Evolutionary conservation across 2,113 vertebrate genomes (phyloP).

Genomic region (Nyctereutes procyonoides): DNA sequence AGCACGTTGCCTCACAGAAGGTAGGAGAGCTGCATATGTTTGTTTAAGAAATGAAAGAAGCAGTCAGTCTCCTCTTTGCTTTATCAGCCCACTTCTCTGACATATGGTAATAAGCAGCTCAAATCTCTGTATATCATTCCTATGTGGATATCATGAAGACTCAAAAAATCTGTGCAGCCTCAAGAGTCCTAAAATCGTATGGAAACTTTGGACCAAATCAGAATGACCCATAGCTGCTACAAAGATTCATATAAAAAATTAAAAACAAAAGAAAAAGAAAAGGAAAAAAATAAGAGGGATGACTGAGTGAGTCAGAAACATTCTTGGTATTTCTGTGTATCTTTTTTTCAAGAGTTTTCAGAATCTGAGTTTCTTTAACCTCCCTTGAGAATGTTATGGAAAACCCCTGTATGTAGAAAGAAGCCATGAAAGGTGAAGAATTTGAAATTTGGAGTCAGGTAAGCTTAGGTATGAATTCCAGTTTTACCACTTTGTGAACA

Average conservation of each 20-base stretch:
- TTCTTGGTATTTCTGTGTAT: neutral
- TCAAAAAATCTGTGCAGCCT: neutral
- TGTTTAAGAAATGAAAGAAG: neutral
- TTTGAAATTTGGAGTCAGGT: neutral
- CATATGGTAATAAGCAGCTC: neutral
- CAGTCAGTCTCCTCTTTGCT: neutral
- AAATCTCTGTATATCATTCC: neutral
- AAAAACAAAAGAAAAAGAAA: neutral
- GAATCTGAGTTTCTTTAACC: neutral
- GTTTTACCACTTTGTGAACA: neutral
- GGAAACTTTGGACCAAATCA: neutral
- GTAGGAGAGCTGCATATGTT: neutral
- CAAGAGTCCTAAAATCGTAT: neutral
- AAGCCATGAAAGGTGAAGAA: neutral
- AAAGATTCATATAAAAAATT: neutral
- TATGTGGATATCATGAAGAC: neutral
- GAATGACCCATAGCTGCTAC: neutral
- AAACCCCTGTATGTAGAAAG: neutral
- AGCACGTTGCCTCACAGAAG: neutral
- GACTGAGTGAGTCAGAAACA: neutral
- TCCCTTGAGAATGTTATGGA: neutral
- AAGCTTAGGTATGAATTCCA: neutral
- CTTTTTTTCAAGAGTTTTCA: neutral
- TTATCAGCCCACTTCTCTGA: neutral
- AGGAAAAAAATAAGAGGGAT: neutral